Evolutionary conservation across 1,140 invertebrate genomes (phyloP).

Genomic region (Cydia amplana): DNA sequence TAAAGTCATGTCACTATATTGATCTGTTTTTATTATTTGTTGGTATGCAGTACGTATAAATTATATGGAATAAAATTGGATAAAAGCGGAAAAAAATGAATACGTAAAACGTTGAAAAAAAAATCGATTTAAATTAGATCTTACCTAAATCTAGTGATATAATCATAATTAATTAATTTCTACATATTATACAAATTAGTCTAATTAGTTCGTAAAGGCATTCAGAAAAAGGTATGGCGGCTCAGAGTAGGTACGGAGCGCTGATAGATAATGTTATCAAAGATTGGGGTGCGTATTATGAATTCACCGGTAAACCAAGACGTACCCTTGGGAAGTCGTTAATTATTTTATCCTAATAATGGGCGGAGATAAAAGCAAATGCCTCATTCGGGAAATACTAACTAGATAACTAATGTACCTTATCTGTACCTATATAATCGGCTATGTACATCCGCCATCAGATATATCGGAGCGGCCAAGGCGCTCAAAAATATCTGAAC

Average conservation of each 20-base stretch:
- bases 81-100: too few relatives aligned
- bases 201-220: background rate
- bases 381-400: slow-evolving; percentile 26
- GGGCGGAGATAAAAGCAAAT: slow-evolving; percentile 20
- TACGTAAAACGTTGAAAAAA: too few relatives aligned
- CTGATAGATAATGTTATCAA: slow-evolving; percentile 13
- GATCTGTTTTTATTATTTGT: too few relatives aligned
- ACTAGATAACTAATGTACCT: background rate
- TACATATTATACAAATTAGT: background rate
- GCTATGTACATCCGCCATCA: too few relatives aligned
- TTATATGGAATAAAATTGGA: too few relatives aligned
- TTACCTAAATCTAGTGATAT: too few relatives aligned
- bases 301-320: slow-evolving; percentile 4
- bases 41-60: too few relatives aligned
- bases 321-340: slow-evolving; percentile 1
- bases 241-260: background rate
- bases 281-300: slow-evolving; percentile 3
- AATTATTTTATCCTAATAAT: slow-evolving; percentile 33
- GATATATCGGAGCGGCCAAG: too few relatives aligned
- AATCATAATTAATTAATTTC: background rate
- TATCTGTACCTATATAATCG: background rate
- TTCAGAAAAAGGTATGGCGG: background rate
- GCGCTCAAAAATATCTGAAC: too few relatives aligned
- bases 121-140: too few relatives aligned
- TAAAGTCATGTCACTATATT: too few relatives aligned